These are phyloP conservation scores for Solenopsis invicta DNA, from an alignment of 1,140 invertebrate genomes.

Conservation along the genomic window DNA sequence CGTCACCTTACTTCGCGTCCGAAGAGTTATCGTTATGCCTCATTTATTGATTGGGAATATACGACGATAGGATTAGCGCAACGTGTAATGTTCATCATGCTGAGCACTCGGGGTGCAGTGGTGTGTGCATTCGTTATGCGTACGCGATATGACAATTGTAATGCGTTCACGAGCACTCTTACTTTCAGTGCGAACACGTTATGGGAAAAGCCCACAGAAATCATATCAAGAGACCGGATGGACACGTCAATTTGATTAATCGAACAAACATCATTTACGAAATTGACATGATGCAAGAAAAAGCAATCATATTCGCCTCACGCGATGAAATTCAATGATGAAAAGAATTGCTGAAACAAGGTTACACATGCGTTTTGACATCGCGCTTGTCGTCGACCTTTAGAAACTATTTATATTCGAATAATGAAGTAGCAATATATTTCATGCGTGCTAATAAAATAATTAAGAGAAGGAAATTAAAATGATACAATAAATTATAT, in stretches of 20 bases:
- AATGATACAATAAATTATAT: too few relatives aligned
- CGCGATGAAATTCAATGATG: slow-evolving; percentile 1
- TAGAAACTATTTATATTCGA: slow-evolving; percentile 25
- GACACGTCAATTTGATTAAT: slow-evolving; percentile 26
- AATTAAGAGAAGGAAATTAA: not conserved
- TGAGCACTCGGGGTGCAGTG: not conserved
- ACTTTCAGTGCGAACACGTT: not conserved
- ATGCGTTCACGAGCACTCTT: not conserved
- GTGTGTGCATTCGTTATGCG: not conserved
- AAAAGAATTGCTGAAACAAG: slow-evolving; percentile 32
- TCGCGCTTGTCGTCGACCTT: not conserved
- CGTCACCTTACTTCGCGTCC: slow-evolving; percentile 50
- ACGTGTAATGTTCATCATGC: slow-evolving; percentile 11
- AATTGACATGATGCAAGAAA: slow-evolving; percentile 13
- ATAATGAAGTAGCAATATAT: slow-evolving; percentile 7
- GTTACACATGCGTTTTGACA: not conserved
- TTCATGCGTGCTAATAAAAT: not conserved
- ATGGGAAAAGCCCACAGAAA: slow-evolving; percentile 4
- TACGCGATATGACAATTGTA: slow-evolving; percentile 19
- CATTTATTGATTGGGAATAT: slow-evolving; percentile 70
- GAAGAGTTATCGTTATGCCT: slow-evolving; percentile 70
- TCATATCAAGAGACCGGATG: slow-evolving; percentile 24
- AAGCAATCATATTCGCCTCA: not conserved
- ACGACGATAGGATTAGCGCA: slow-evolving; percentile 52
- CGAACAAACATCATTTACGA: slow-evolving; percentile 26